phyloP scores from a whole-genome alignment of 1,140 invertebrate genomes.

The Papilio dardanus region DNA sequence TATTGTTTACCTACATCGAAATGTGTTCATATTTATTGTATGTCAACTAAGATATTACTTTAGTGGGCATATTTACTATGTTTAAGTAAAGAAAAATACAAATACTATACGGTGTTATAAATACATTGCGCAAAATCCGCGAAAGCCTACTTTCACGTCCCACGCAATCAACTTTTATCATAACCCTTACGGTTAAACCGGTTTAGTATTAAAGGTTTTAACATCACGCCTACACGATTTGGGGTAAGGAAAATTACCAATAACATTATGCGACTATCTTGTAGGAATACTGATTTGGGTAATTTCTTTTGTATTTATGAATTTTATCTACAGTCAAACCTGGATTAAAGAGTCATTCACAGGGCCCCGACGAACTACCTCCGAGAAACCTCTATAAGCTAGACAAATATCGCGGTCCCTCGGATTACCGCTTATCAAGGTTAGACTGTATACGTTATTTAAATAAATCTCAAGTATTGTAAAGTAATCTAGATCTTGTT shows the following conservation, averaged over 20 bases:
- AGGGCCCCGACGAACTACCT: no score
- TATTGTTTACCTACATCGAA: no score
- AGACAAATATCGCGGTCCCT: no score
- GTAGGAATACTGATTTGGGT: not conserved
- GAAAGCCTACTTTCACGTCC: conserved; percentile 17
- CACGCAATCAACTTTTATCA: conserved; percentile 19
- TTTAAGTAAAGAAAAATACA: no score
- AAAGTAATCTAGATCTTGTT: not conserved
- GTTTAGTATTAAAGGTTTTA: not conserved
- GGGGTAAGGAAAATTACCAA: not conserved
- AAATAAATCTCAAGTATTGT: not conserved
- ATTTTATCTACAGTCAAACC: no score
- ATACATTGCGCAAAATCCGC: conserved; percentile 7
- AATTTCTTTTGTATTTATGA: not conserved
- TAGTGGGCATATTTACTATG: not conserved
- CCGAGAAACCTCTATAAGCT: no score
- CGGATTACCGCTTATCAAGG: no score
- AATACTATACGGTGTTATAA: not conserved
- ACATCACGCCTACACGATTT: not conserved
- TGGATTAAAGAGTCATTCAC: no score
- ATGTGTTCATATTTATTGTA: no score
- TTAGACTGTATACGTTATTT: no score
- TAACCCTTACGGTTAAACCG: not conserved
- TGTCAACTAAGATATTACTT: not conserved
- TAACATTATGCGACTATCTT: no score